Conservation (phyloP, 2,888 invertebrate genomes). For the Amblyteles armatorius region DNA sequence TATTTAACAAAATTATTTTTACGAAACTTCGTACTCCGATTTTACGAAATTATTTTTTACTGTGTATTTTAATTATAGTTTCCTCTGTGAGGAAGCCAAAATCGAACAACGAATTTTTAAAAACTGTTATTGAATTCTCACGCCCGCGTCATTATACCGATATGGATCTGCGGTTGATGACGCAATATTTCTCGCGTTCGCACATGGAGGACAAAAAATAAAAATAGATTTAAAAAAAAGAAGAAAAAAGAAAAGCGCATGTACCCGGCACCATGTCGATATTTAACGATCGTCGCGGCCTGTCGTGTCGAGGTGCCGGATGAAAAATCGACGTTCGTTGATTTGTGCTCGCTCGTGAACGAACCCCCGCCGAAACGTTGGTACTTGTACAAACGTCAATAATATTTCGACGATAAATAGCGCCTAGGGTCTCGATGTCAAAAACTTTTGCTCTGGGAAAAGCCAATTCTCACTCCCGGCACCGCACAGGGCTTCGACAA, state of each 20-base stretch:
- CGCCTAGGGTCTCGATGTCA: conserved; percentile 56
- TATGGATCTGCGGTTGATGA: conserved; percentile 25
- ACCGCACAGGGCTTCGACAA: conserved; percentile 1
- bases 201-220: conserved; percentile 34
- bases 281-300: conserved; percentile 62
- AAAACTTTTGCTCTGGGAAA: conserved; percentile 64
- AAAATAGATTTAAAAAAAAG: neutral
- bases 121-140: conserved; percentile 51
- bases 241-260: conserved; percentile 27
- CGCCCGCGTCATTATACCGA: conserved; percentile 21
- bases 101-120: neutral
- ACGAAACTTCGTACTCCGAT: too few species aligned
- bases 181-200: conserved; percentile 41
- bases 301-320: conserved; percentile 62
- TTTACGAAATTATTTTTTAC: too few species aligned
- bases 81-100: too few species aligned
- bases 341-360: conserved; percentile 64
- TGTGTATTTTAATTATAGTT: too few species aligned
- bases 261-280: conserved; percentile 56
- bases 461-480: conserved; percentile 37
- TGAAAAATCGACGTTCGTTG: conserved; percentile 64
- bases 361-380: conserved; percentile 61
- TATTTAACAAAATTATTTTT: too few species aligned
- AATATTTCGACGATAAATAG: conserved; percentile 69
- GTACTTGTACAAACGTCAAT: conserved; percentile 69